Conservation (phyloP, 2,888 invertebrate genomes). For the Belgica antarctica region DNA sequence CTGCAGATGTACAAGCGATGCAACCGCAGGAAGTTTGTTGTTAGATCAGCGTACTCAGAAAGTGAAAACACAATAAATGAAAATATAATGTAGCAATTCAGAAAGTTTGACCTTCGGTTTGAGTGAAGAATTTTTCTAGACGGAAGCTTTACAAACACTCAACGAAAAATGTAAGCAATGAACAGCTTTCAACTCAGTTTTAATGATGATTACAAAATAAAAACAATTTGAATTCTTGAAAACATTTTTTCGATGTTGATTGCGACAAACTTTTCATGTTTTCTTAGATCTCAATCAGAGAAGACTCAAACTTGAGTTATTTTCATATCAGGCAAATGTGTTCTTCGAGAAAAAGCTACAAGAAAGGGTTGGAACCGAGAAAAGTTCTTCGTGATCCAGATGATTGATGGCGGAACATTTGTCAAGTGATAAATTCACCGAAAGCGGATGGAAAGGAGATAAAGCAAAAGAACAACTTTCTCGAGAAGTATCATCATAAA, state of each 20-base stretch:
- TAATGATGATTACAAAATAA: background rate
- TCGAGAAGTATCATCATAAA: background rate
- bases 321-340: no score
- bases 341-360: no score
- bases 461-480: no score
- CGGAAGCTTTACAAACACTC: no score
- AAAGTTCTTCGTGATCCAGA: constrained; percentile 12
- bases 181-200: background rate
- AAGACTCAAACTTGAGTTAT: no score
- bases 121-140: no score
- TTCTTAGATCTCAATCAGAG: no score
- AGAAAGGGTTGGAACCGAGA: constrained; percentile 11
- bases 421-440: constrained; percentile 25
- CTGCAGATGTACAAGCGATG: background rate
- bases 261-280: background rate
- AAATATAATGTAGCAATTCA: constrained; percentile 11
- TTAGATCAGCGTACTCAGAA: constrained; percentile 1
- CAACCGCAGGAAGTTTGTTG: background rate
- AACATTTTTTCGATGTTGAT: background rate
- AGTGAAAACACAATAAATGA: constrained; percentile 28
- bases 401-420: constrained; percentile 29
- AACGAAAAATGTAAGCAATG: no score
- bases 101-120: no score
- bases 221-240: background rate
- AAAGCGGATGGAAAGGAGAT: background rate